A percentile compares a stretch with the other conserved stretches of the same genome.
Evolutionary conservation across 2,113 vertebrate genomes (phyloP).

Genomic region (Trematocara nigrifrons): DNA sequence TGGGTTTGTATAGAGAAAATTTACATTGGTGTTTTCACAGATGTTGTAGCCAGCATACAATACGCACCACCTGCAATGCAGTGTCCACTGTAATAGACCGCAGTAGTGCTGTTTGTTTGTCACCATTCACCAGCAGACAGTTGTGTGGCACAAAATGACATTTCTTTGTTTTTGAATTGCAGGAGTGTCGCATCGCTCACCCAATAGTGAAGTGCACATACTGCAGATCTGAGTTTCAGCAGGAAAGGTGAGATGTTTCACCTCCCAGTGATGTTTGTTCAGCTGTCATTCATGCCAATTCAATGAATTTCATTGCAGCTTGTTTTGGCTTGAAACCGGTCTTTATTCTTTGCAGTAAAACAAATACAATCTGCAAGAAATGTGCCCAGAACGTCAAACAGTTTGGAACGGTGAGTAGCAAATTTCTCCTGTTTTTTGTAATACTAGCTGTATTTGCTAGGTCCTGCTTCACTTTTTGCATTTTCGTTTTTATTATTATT

Average conservation of each 20-base stretch:
- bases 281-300: neutral
- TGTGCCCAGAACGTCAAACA: slow-evolving; percentile 99
- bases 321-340: neutral
- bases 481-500: neutral
- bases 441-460: neutral
- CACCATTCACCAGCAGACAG: neutral
- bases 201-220: slow-evolving; percentile 97
- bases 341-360: slow-evolving; percentile 81
- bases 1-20: neutral
- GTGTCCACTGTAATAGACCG: neutral
- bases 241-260: slow-evolving; percentile 83
- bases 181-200: slow-evolving; percentile 97
- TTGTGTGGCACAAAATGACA: neutral
- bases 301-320: neutral
- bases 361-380: slow-evolving; percentile 99
- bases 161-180: slow-evolving; percentile 24
- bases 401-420: slow-evolving; percentile 89
- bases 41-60: neutral
- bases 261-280: neutral
- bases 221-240: slow-evolving; percentile 96
- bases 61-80: neutral
- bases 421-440: neutral
- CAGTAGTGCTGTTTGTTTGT: neutral
- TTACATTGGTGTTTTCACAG: neutral
- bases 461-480: neutral